Base-by-base conservation (phyloP, 2,113 vertebrate genomes). In the Neodontobutis hainanensis region DNA sequence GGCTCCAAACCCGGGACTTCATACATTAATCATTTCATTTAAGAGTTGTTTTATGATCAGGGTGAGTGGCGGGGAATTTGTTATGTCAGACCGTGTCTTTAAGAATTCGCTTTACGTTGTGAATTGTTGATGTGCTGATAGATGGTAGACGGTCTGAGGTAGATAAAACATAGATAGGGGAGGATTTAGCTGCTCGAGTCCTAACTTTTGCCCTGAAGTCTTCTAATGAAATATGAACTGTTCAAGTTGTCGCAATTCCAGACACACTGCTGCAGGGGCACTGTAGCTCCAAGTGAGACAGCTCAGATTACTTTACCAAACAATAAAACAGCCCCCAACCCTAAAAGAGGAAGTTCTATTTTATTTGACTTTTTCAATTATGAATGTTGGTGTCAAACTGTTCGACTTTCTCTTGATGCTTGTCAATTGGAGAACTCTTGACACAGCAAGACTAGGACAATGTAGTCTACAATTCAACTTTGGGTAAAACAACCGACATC, bases 151-250 rank as follows among this genome's bases (percentile, higher is more conserved):
- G 43, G 19, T n/a, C 1, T 7, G 48, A 64, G 58, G 63, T 68
- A 53, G 70, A 87, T 84, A 71, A 80, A 77, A 56, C 69, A 11
- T 58, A 61, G 70, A 45, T 67, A 78, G 65, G 48, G 62, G 73
- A 71, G 70, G 57, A 63, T 78, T 65, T 52, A 44, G 27, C 65
- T 55, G 40, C 42, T 53, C 40, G 57, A 45, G 73, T 69, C 70
- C 65, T 56, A 59, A 61, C 50, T 62, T 81, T 62, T 49, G 27
- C 68, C 63, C 63, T 47, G 34, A 59, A 68, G 61, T 70, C 50
- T 2, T 70, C 34, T 36, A 57, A 58, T 45, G 35, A 62, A 65
- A 52, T 55, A 14, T 11, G 53, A 62, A 44, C 36, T 38, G 52
- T 56, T n/a, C 0, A 4, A 61, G 48, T 38, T 45, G 36, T 72